phyloP scores from a whole-genome alignment of 2,888 invertebrate species.

The Parelbella ahira region DNA sequence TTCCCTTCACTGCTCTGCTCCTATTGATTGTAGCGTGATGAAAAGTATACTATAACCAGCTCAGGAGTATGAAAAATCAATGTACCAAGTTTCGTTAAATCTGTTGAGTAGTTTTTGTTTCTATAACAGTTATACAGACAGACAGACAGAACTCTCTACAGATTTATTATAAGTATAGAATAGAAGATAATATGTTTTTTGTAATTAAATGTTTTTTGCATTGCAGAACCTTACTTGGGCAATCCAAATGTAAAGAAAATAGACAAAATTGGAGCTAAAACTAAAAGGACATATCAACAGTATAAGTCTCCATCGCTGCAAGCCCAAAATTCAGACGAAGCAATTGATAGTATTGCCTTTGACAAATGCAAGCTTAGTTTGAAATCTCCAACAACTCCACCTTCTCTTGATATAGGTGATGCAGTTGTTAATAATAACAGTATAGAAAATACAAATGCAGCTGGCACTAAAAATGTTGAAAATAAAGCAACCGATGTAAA shows the following conservation, averaged over 20 bases:
- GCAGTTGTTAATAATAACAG: slow-evolving; percentile 28
- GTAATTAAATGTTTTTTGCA: too few species aligned
- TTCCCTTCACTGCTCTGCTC: too few species aligned
- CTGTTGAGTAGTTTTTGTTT: too few species aligned
- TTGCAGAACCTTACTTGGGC: slow-evolving; percentile 38
- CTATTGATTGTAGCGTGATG: too few species aligned
- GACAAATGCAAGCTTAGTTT: slow-evolving; percentile 67
- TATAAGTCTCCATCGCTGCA: slow-evolving; percentile 43
- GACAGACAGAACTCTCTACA: too few species aligned
- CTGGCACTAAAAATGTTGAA: slow-evolving; percentile 3
- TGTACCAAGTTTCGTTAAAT: too few species aligned
- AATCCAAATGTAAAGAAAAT: slow-evolving; percentile 41
- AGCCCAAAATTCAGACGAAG: slow-evolving; percentile 53
- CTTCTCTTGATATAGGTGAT: slow-evolving; percentile 27
- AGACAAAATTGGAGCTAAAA: slow-evolving; percentile 45
- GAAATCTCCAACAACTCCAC: slow-evolving; percentile 41
- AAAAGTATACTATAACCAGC: too few species aligned
- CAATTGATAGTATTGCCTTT: slow-evolving; percentile 54
- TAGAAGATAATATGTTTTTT: too few species aligned
- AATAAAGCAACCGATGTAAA: slow-evolving; percentile 1
- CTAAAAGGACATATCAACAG: slow-evolving; percentile 37
- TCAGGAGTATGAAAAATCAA: too few species aligned
- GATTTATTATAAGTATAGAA: too few species aligned
- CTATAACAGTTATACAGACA: too few species aligned
- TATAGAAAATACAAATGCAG: slow-evolving; percentile 32